Percentiles rank a stretch among this genome's conserved stretches.
phyloP scores from a whole-genome alignment of 2,888 invertebrate genomes.

The Spisula subtruncata region DNA sequence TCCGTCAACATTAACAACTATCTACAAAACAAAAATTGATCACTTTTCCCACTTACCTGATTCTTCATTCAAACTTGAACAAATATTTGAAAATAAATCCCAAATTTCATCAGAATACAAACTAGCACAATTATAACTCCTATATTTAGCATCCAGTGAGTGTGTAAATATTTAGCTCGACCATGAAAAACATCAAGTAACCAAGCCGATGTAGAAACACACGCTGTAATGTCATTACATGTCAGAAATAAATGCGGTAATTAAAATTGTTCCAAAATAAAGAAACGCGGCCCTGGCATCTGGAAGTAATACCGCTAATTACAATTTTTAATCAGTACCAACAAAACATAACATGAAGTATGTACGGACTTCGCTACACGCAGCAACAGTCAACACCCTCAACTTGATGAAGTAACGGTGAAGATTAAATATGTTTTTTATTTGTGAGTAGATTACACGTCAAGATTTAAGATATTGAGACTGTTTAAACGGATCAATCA shows the following conservation, averaged over 20 bases:
- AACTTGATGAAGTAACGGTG: not conserved
- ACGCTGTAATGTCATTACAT: slow-evolving; percentile 28
- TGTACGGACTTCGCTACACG: not conserved
- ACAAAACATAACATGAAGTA: not conserved
- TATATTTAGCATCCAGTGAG: not conserved
- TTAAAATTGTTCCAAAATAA: slow-evolving; percentile 27
- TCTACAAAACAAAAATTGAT: not conserved
- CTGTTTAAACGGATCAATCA: not conserved
- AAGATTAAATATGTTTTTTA: not conserved
- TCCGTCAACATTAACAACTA: not conserved
- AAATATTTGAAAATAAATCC: slow-evolving; percentile 3
- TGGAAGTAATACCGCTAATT: slow-evolving; percentile 2
- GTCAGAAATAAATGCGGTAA: slow-evolving; percentile 8
- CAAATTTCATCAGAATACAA: not conserved
- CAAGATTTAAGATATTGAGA: not conserved
- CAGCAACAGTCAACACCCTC: not conserved
- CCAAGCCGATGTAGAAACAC: not conserved
- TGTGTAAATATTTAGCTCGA: slow-evolving; percentile 1
- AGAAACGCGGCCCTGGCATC: not conserved
- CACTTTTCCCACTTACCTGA: not conserved
- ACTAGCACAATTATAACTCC: not conserved
- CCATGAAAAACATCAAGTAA: not conserved
- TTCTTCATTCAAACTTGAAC: not conserved
- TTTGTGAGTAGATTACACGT: not conserved
- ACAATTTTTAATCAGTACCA: slow-evolving; percentile 14